phyloP scores from a whole-genome alignment of 1,140 invertebrate species.

The Chironomus tepperi region DNA sequence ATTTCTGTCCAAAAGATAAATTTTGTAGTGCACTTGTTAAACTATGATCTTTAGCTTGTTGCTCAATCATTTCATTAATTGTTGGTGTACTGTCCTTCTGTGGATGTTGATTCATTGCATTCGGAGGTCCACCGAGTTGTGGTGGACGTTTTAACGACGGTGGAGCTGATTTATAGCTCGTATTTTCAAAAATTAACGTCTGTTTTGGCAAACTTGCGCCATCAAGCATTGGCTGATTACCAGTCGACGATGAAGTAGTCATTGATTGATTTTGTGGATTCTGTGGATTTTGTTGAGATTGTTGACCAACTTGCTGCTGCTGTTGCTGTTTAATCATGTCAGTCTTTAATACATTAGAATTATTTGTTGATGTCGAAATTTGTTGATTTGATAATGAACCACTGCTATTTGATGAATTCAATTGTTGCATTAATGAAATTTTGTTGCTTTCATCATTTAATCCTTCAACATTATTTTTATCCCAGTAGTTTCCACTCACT shows the following conservation, averaged over 20 bases:
- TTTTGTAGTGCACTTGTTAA: constrained; percentile 37
- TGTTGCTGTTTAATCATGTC: background rate
- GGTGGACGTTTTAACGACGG: constrained; percentile 41
- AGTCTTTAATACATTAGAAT: constrained; percentile 22
- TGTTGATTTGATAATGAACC: constrained; percentile 28
- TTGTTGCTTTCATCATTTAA: background rate
- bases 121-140: background rate
- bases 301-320: constrained; percentile 30
- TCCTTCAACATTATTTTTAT: constrained; percentile 5
- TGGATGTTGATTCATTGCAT: constrained; percentile 25
- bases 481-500: background rate
- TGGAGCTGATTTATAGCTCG: constrained; percentile 68
- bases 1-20: constrained; percentile 43
- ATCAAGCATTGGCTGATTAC: constrained; percentile 47
- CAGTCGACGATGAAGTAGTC: no score
- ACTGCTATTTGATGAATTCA: background rate
- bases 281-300: constrained; percentile 27
- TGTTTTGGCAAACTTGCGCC: constrained; percentile 69
- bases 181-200: constrained; percentile 87
- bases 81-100: constrained; percentile 28
- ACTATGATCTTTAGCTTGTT: constrained; percentile 39
- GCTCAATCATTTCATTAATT: constrained; percentile 25
- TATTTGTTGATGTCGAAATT: background rate
- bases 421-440: constrained; percentile 5
- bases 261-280: constrained; percentile 38